phyloP scores from a whole-genome alignment of 2,888 invertebrate genomes.

The Clusia tigrina region DNA sequence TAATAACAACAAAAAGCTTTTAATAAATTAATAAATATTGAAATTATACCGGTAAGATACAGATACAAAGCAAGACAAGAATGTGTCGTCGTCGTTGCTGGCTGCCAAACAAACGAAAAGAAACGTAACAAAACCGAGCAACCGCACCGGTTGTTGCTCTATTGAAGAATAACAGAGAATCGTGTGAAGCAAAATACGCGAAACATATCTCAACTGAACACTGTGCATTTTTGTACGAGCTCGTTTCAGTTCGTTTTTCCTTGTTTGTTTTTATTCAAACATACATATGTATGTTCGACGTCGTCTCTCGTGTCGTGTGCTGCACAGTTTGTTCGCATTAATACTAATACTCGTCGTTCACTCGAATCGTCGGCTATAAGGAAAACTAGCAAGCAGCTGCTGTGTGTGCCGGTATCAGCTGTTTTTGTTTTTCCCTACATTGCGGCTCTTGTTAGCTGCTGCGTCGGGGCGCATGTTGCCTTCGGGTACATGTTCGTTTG shows the following conservation, averaged over 20 bases:
- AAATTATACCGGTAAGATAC: not conserved
- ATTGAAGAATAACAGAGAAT: conserved; percentile 22
- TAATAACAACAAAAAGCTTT: not conserved
- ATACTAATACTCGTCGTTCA: too few species aligned
- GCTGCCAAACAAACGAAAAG: not conserved
- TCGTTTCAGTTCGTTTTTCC: too few species aligned
- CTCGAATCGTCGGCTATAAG: not conserved
- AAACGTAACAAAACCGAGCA: not conserved
- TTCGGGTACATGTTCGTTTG: not conserved
- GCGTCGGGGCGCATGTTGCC: not conserved
- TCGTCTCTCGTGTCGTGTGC: not conserved
- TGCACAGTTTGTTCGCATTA: too few species aligned
- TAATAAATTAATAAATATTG: conserved; percentile 1
- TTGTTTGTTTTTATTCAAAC: too few species aligned
- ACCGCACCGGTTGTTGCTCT: conserved; percentile 18
- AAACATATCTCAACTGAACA: conserved; percentile 7
- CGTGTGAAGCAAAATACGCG: conserved; percentile 10
- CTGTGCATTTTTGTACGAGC: conserved; percentile 8
- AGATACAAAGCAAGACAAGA: not conserved
- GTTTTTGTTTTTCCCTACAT: conserved; percentile 4
- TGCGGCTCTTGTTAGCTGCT: too few species aligned
- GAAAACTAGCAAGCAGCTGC: not conserved
- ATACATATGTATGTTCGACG: conserved; percentile 5
- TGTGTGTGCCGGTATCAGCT: conserved; percentile 11
- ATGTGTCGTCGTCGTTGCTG: not conserved